Evolutionary conservation across 2,113 vertebrate genomes (phyloP), one percentile per base, ranked within the genome.

Genomic region (Callithrix jacchus): DNA sequence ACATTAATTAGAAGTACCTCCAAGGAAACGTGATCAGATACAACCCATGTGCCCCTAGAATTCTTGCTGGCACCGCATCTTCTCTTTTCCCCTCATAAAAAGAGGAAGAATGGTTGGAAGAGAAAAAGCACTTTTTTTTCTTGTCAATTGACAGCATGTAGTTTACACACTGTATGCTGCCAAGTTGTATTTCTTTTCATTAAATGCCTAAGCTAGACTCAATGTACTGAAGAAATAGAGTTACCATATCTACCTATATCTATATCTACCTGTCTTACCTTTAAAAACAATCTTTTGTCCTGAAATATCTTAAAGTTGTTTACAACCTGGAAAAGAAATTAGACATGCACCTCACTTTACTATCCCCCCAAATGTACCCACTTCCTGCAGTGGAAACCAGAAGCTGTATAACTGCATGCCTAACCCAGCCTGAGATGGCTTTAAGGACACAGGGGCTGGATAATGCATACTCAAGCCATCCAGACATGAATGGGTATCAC

Each of bases 301-400:
- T 87, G 66, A 86, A 96, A 86, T 89, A 93, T 79, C 68, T n/a
- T 94, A 70, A 66, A 94, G 88, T 61, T 97, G 30, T 94, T 97
- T 95, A 94, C 74, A 91, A 87, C 14, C n/a, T 82, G 83, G 45
- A 80, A 80, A 91, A 58, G n/a, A 74, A 93, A 93, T 71, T 92
- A 86, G 52, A 86, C 42, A 18, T 0, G 25, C 45, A n/a, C 18
- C 20, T 87, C 32, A 68, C 42, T 56, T 37, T 77, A 92, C 87
- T 91, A 84, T 92, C 81, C 54, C 71, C 17, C 0, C 3, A 71
- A 52, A 70, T 1, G 5, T 23, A 45, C 32, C 76, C 47, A 25
- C 37, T 79, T 91, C 90, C 61, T 77, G 52, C 25, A 32, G 18
- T 56, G 58, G 83, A 96, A 89, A 23, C 12, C 30, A 79, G 35